These are phyloP conservation scores for Poeciliopsis occidentalis DNA, from an alignment of 2,113 vertebrate genomes.

Conservation along the genomic window DNA sequence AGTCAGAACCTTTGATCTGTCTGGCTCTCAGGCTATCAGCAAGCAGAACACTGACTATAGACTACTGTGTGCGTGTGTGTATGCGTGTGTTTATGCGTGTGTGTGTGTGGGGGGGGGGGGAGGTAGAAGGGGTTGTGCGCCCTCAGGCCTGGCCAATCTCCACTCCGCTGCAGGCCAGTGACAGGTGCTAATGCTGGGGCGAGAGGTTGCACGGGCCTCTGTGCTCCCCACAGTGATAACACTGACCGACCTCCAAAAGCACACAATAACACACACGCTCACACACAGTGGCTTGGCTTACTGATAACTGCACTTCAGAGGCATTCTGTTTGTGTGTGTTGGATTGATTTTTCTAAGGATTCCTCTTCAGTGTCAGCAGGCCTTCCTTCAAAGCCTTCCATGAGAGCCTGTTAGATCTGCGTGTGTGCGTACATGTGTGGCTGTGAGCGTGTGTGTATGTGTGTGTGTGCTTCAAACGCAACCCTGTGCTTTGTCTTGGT, in stretches of 20 bases:
- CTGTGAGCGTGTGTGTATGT: background rate
- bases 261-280: constrained; percentile 41
- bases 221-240: constrained; percentile 65
- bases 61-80: constrained; percentile 14
- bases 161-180: constrained; percentile 55
- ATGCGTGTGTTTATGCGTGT: too few species aligned
- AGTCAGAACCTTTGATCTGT: constrained; percentile 92
- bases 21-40: constrained; percentile 89
- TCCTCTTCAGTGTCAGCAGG: constrained; percentile 45
- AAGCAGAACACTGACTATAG: constrained; percentile 38
- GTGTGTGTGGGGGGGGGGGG: background rate
- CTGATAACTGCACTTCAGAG: constrained; percentile 67
- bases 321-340: constrained; percentile 41
- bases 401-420: constrained; percentile 17
- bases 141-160: constrained; percentile 62
- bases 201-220: constrained; percentile 71
- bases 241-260: constrained; percentile 44
- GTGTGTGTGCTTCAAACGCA: constrained; percentile 11
- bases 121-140: background rate
- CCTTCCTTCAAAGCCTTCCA: constrained; percentile 39
- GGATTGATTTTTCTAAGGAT: constrained; percentile 56
- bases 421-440: constrained; percentile 7
- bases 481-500: constrained; percentile 23
- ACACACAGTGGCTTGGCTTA: constrained; percentile 39
- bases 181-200: constrained; percentile 72